Base-by-base conservation (phyloP, 2,113 vertebrate genomes). In the Pungitius pungitius region DNA sequence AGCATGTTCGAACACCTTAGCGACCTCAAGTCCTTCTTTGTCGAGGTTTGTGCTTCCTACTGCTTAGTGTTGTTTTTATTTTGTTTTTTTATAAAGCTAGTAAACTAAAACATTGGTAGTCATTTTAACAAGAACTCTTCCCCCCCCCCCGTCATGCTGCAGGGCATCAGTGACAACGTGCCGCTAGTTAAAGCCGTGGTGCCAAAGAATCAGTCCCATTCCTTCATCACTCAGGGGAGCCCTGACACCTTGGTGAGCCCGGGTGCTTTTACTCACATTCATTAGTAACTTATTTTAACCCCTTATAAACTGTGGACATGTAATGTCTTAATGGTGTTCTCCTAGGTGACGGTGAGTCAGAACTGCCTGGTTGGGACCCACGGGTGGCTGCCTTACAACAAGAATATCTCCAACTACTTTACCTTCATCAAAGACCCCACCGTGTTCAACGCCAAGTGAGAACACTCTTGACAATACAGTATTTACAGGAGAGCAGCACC, bases 341-440 rank as follows among this genome's bases (percentile, higher is more conserved):
- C 66, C 49, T n/a, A 99, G 97, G 90, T 99, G 81, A 98, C 96
- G 0, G 61, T 96, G 78, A 98, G 94, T 87, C 93, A 95, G 90
- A 97, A 95, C 86, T 95, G 93, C 14, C 54, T 99, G 85, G 90
- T 98, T 68, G 97, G 97, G 88, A 97, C 95, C 26, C 97, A 99
- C 20, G 97, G 97, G 40, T 99, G 97, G 97, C 93, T 99, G 70
- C 95, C 97, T 61, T 99, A 99, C 55, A 97, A 99, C 80, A 96
- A 95, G 93, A 97, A 93, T 87, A 98, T 98, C 87, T 99, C 96
- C 90, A 99, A 99, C 94, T 99, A 99, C 89, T 99, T 99, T 89
- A 99, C 97, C 26, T 99, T 99, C 90, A 96, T 97, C 74, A 99
- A 92, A 85, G 97, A 99, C 90, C 96, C 96, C 81, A 96, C 96